Base-by-base conservation (phyloP, 1,140 invertebrate species). In the Orchesella cincta region DNA sequence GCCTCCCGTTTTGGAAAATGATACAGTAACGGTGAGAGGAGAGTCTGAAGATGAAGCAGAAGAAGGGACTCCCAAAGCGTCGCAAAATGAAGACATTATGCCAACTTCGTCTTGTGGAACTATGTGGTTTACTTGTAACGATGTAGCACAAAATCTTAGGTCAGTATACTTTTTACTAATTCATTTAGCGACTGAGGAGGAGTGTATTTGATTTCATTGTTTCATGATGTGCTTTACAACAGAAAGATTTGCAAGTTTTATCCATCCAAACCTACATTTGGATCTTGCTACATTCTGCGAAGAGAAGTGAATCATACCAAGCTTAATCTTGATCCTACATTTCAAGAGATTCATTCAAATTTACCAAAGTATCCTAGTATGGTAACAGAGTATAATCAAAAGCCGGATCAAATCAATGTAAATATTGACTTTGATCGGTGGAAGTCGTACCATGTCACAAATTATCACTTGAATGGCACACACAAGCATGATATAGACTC, bases 241-340 rank as follows among this genome's bases (percentile, higher is more conserved):
- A n/a, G 20, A 3, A 73, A 46, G 23, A 31, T 73, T n/a, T 73
- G 71, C 36, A 73, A 73, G 23, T 73, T 73, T 26, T 73, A 73
- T 35, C 8, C 36, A 31, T n/a, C 14, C 28, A 34, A 51, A 20
- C 3, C 34, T 16, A 46, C 26, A 5, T 73, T 73, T 51, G 71
- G 71, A 8, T 73, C 71, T 23, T 73, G 71, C 28, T 73, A 23
- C 29, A 46, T 29, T n/a, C 20, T 73, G 2, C 5, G 71, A 28
- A 2, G 71, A n/a, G 39, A 73, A 16, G 14, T 35, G 2, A 29
- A 39, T 1, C 14, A 14, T 12, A 46, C 34, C 34, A 8, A 31
- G 26, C 3, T 14, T 51, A 14, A 14, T 3, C 8, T 73, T 23
- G 5, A 14, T 16, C 20, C 16, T 51, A 23, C 8, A 14, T 39